Percentiles rank a stretch among this genome's conserved stretches.
These are phyloP conservation scores for Callopanchax toddi DNA, from an alignment of 2,113 vertebrate genomes.

Conservation along the genomic window DNA sequence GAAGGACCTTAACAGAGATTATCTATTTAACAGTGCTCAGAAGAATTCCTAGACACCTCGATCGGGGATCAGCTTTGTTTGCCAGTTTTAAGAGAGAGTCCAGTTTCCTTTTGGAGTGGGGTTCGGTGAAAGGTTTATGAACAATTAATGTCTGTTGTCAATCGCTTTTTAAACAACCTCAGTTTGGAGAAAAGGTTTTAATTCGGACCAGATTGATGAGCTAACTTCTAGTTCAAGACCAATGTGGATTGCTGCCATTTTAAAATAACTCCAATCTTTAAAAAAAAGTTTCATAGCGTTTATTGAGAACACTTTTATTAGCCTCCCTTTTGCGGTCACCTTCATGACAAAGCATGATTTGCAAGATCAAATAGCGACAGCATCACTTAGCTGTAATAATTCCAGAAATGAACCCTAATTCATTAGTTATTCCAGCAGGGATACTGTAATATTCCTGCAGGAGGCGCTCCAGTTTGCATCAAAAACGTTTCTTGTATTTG, in stretches of 20 bases:
- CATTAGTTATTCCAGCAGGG: too few species aligned
- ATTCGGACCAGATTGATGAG: neutral
- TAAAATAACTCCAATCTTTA: neutral
- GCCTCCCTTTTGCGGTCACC: too few species aligned
- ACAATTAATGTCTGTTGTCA: too few species aligned
- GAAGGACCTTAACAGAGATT: conserved; percentile 74
- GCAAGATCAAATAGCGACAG: too few species aligned
- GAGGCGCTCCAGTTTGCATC: neutral
- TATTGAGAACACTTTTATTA: too few species aligned
- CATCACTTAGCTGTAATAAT: too few species aligned
- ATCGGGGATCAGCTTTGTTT: conserved; percentile 56
- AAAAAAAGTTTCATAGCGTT: too few species aligned
- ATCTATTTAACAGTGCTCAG: conserved; percentile 58
- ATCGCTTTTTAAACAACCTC: neutral
- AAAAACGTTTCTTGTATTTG: neutral
- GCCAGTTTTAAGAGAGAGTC: conserved; percentile 27
- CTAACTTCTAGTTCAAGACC: neutral
- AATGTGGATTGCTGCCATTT: neutral
- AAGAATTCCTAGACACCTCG: conserved; percentile 60
- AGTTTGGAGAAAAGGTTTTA: neutral
- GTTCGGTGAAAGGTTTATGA: too few species aligned
- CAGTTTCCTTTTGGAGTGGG: neutral
- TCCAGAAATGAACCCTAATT: too few species aligned
- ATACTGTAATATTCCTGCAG: neutral
- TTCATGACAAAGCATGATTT: too few species aligned